Base-by-base conservation (phyloP, 1,140 invertebrate genomes). In the Drosophila auraria region DNA sequence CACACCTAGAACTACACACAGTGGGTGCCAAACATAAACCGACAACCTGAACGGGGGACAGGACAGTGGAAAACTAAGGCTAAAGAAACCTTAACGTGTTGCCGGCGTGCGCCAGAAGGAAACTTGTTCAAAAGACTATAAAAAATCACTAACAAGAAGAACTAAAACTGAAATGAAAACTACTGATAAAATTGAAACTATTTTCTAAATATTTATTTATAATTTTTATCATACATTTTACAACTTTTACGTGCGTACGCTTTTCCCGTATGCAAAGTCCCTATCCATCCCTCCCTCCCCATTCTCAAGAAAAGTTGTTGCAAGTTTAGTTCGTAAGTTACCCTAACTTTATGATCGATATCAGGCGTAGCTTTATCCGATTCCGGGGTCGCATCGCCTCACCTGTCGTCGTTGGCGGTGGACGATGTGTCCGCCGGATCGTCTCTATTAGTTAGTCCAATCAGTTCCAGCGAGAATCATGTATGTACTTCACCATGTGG, bases 181-280 rank as follows among this genome's bases (percentile, higher is more conserved):
- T 42, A 70, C 57, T 42, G 60, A 56, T 20, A 77, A 53, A 72
- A 65, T 74, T 57, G 56, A 68, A 90, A 90, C 86, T 89, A 89
- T 84, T 89, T 90, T 77, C 76, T 90, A 90, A 86, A 90, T 90
- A 90, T 90, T 90, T 90, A 90, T 90, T 90, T 86, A 80, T 82
- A 90, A 86, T 77, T 83, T 76, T 51, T 83, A 74, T 83, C 80
- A 82, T 82, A 87, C 50, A 80, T 80, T 73, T 80, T 86, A 86
- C 53, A 78, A 78, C 61, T 73, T 87, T 71, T 75, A 54, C 64
- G 71, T 78, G 73, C 51, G 69, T 86, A 82, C 83, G 65, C 47
- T 70, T 69, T 73, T 38, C 45, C 30, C 70, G 68, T 69, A 84
- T 64, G 69, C 64, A 70, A 69, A 23, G 44, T 33, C 45, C 36